Conservation (phyloP, 2,888 invertebrate genomes). For the Matsumyia berberina region DNA sequence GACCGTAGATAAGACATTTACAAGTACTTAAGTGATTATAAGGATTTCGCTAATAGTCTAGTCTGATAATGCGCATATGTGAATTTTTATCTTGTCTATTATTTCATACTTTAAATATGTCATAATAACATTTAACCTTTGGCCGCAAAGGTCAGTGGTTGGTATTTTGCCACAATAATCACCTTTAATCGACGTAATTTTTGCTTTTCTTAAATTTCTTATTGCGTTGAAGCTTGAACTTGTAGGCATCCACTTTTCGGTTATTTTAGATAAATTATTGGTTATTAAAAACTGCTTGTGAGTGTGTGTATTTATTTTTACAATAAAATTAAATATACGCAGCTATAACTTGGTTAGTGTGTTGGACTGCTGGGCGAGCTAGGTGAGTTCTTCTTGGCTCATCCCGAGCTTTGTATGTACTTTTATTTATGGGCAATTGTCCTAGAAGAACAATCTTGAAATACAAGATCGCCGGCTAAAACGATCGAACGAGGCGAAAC, state of each 20-base stretch:
- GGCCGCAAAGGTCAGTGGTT: constrained; percentile 17
- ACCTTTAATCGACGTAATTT: neutral
- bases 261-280: neutral
- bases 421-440: too few species aligned
- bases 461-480: too few species aligned
- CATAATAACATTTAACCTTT: constrained; percentile 1
- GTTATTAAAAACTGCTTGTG: neutral
- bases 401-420: too few species aligned
- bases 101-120: too few species aligned
- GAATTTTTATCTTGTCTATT: too few species aligned
- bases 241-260: neutral
- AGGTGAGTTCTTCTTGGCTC: too few species aligned
- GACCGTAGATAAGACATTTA: neutral
- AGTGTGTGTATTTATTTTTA: neutral
- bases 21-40: neutral
- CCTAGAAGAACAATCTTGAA: too few species aligned
- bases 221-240: neutral
- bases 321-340: neutral
- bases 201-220: neutral
- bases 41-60: neutral
- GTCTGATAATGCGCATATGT: too few species aligned
- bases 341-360: too few species aligned
- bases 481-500: too few species aligned
- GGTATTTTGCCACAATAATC: neutral
- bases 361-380: too few species aligned